Evolutionary conservation across 2,888 invertebrate species (phyloP).

Genomic region (Eupithecia pulchellata): DNA sequence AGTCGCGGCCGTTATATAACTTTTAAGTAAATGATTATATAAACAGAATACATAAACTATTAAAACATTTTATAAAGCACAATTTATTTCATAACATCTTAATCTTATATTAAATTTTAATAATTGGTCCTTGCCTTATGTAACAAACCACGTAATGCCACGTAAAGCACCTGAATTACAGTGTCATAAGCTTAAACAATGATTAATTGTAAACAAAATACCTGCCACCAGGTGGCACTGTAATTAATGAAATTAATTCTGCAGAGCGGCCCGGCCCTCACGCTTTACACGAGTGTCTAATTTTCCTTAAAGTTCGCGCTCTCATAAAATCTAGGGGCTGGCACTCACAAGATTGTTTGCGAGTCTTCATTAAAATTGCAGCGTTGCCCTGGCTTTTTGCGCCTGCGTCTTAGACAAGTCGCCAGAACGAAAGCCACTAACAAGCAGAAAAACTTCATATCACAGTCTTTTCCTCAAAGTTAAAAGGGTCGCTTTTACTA

Average conservation of each 20-base stretch:
- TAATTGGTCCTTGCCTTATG: not conserved
- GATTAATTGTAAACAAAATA: slow-evolving; percentile 53
- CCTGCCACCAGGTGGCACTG: slow-evolving; percentile 49
- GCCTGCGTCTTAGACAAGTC: slow-evolving; percentile 9
- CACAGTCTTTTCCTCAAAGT: not conserved
- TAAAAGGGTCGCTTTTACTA: not conserved
- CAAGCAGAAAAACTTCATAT: not conserved
- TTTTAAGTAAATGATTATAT: no score
- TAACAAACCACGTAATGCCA: slow-evolving; percentile 16
- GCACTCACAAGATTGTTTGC: slow-evolving; percentile 61
- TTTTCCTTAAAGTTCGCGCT: slow-evolving; percentile 56
- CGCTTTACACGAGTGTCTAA: slow-evolving; percentile 44
- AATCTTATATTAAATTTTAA: no score
- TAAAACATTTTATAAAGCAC: no score
- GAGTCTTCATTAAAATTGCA: slow-evolving; percentile 61
- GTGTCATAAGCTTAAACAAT: slow-evolving; percentile 40
- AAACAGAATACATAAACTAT: no score
- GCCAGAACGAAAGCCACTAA: not conserved
- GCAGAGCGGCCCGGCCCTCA: slow-evolving; percentile 42
- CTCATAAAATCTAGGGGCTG: slow-evolving; percentile 57
- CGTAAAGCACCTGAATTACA: slow-evolving; percentile 21
- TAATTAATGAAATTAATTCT: slow-evolving; percentile 59
- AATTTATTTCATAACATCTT: no score
- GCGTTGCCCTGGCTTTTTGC: slow-evolving; percentile 29
- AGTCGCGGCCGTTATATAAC: no score